phyloP scores from a whole-genome alignment of 1,140 invertebrate species.

The Pachypsylla venusta region DNA sequence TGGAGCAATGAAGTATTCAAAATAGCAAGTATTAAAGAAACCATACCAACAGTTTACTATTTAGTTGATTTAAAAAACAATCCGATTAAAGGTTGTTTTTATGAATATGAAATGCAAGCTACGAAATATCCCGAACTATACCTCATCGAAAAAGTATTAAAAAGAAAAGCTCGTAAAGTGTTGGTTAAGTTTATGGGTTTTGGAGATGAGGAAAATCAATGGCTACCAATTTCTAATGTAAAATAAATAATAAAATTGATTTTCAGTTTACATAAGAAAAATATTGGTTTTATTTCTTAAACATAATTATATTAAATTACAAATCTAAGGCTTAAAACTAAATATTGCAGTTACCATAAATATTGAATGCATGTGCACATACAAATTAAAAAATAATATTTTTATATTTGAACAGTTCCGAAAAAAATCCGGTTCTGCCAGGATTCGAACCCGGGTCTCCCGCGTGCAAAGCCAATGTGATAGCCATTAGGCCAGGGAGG shows the following conservation, averaged over 20 bases:
- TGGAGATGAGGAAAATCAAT: neutral
- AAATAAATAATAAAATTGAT: neutral
- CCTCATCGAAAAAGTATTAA: neutral
- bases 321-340: no score
- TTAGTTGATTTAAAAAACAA: neutral
- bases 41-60: conserved; percentile 23
- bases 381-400: no score
- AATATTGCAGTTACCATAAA: no score
- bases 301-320: no score
- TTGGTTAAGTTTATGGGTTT: neutral
- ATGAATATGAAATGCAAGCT: neutral
- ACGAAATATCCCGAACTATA: conserved; percentile 20
- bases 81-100: neutral
- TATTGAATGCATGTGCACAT: no score
- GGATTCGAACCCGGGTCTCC: no score
- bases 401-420: no score
- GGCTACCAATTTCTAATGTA: no score
- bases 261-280: neutral
- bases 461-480: no score
- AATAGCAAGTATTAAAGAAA: conserved; percentile 25
- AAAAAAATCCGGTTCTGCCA: no score
- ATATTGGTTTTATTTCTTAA: neutral
- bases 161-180: neutral
- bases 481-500: no score
- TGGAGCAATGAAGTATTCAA: conserved; percentile 32